These are phyloP conservation scores for Drosophila atroscutellata DNA, from an alignment of 2,888 invertebrate species.

Conservation along the genomic window DNA sequence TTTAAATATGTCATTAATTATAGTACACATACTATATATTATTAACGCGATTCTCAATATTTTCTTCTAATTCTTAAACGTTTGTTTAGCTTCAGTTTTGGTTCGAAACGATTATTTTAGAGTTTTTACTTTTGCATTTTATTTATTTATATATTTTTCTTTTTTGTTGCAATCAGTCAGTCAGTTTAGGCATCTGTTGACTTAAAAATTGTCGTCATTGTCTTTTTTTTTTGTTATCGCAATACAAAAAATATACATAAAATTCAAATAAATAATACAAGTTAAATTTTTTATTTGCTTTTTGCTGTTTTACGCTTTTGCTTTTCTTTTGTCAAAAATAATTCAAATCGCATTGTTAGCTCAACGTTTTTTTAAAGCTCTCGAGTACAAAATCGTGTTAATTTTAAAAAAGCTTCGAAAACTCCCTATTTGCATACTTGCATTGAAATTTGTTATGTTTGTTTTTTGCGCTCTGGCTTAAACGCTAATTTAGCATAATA, in stretches of 20 bases:
- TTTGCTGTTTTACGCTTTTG: constrained; percentile 27
- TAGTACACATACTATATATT: constrained; percentile 48
- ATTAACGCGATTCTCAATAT: constrained; percentile 58
- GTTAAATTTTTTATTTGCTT: constrained; percentile 15
- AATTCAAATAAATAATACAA: constrained; percentile 30
- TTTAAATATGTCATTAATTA: constrained; percentile 52
- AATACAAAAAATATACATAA: constrained; percentile 56
- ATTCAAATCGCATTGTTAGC: constrained; percentile 67
- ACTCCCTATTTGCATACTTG: constrained; percentile 45
- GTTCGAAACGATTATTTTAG: constrained; percentile 53
- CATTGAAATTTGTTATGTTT: constrained; percentile 27
- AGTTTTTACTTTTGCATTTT: constrained; percentile 15
- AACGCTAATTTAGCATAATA: constrained; percentile 54
- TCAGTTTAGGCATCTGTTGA: constrained; percentile 82
- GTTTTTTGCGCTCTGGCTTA: constrained; percentile 38
- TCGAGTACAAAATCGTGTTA: constrained; percentile 74
- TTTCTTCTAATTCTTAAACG: constrained; percentile 55
- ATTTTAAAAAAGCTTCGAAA: constrained; percentile 74
- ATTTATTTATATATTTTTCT: constrained; percentile 18
- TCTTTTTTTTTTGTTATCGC: constrained; percentile 63
- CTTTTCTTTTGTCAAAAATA: constrained; percentile 42
- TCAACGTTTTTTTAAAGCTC: constrained; percentile 75
- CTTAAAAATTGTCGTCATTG: constrained; percentile 78
- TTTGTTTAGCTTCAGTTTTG: constrained; percentile 48
- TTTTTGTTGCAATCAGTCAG: constrained; percentile 68